These are phyloP conservation scores for Paedocypris micromegethes DNA, from an alignment of 2,797 vertebrate genomes.

Conservation along the genomic window DNA sequence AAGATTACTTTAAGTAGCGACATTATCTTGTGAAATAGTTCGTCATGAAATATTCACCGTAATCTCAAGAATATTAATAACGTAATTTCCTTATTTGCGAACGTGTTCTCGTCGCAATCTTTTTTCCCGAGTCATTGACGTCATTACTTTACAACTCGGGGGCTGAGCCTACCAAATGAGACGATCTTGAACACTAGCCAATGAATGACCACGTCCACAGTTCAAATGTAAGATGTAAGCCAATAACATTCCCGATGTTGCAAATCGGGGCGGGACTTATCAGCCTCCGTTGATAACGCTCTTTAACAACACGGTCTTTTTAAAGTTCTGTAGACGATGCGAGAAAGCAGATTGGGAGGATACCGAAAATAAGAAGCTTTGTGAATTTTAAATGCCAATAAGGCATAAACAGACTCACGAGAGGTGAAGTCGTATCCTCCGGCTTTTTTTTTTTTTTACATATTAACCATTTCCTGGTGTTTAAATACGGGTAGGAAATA, in stretches of 20 bases:
- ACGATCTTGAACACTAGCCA: constrained; percentile 49
- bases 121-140: constrained; percentile 46
- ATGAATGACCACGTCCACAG: constrained; percentile 36
- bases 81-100: not conserved
- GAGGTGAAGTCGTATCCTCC: not conserved
- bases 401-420: constrained; percentile 8
- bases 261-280: constrained; percentile 40
- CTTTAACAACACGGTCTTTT: constrained; percentile 60
- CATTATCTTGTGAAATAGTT: not conserved
- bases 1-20: not conserved
- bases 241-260: constrained; percentile 48
- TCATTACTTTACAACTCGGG: constrained; percentile 33
- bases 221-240: constrained; percentile 31
- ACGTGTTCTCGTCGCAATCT: not conserved
- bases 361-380: constrained; percentile 43
- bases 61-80: constrained; percentile 3
- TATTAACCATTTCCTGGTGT: constrained; percentile 37
- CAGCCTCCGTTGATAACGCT: constrained; percentile 47
- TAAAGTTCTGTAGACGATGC: constrained; percentile 67
- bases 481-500: constrained; percentile 53
- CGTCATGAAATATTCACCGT: not conserved
- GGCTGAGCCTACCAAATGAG: constrained; percentile 34
- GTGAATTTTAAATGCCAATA: constrained; percentile 20
- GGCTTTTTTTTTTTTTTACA: constrained; percentile 28
- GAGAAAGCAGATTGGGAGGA: constrained; percentile 47